phyloP scores from a whole-genome alignment of 2,113 vertebrate species.

The Mastomys coucha region DNA sequence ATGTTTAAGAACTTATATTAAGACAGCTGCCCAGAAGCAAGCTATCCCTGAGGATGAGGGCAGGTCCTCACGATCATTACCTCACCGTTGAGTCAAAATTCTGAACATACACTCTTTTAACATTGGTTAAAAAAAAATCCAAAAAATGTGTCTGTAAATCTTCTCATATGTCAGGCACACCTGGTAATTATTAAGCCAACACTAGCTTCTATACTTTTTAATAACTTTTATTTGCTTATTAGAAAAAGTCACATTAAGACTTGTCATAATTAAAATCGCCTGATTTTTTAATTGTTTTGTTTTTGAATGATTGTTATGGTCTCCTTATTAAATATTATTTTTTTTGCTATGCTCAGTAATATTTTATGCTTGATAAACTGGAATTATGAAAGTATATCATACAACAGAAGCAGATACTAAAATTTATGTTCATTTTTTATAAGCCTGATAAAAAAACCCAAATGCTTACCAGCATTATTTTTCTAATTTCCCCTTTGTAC shows the following conservation, averaged over 20 bases:
- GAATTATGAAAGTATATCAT: slow-evolving; percentile 33
- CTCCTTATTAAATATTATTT: neutral
- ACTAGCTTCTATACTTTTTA: neutral
- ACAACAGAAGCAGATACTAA: slow-evolving; percentile 48
- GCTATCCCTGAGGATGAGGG: too few species aligned
- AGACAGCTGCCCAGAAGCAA: neutral
- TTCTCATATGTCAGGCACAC: neutral
- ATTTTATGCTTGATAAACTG: slow-evolving; percentile 3
- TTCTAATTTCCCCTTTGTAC: slow-evolving; percentile 84
- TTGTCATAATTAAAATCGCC: neutral
- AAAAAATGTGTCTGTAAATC: neutral
- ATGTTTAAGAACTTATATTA: neutral
- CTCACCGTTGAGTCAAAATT: neutral
- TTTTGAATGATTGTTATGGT: neutral
- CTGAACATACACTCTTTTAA: neutral
- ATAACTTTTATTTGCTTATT: neutral
- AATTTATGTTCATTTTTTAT: slow-evolving; percentile 67
- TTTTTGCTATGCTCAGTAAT: too few species aligned
- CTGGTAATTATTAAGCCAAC: neutral
- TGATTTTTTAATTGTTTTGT: neutral
- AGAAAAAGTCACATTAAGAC: neutral
- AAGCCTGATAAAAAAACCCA: slow-evolving; percentile 59
- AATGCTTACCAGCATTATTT: slow-evolving; percentile 68
- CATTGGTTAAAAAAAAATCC: neutral
- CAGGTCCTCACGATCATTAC: neutral